These are phyloP conservation scores for Agelaius phoeniceus DNA, from an alignment of 2,113 vertebrate species.

Conservation along the genomic window DNA sequence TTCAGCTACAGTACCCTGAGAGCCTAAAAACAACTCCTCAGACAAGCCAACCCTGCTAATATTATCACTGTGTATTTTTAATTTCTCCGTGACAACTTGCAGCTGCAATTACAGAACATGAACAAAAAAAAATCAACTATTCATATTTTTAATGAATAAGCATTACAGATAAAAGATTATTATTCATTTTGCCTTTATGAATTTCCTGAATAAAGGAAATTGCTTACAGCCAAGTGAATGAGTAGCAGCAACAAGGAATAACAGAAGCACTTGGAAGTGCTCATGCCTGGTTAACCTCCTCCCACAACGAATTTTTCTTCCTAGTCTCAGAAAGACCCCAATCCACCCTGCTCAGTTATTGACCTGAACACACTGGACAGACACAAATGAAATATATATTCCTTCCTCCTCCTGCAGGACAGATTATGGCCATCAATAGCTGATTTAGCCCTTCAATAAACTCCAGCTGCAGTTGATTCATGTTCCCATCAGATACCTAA, in stretches of 20 bases:
- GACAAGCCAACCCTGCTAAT: not conserved
- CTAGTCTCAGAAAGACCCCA: not conserved
- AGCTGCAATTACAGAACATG: not conserved
- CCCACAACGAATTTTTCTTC: not conserved
- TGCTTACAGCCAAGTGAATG: not conserved
- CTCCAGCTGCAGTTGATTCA: not conserved
- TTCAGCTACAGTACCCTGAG: not conserved
- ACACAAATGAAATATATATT: not conserved
- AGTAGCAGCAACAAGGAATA: not conserved
- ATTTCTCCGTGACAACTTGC: not conserved
- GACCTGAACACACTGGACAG: not conserved
- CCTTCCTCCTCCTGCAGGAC: not conserved
- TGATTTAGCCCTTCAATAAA: slow-evolving; percentile 10
- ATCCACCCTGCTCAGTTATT: not conserved
- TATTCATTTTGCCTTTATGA: slow-evolving; percentile 22
- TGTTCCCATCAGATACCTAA: not conserved
- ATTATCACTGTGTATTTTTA: not conserved
- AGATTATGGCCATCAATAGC: not conserved
- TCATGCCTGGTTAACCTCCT: not conserved
- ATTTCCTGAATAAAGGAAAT: slow-evolving; percentile 21
- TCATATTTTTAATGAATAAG: slow-evolving; percentile 28
- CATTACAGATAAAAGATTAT: not conserved
- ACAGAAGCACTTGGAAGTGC: not conserved
- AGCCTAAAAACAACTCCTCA: not conserved
- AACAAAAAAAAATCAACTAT: slow-evolving; percentile 9